These are phyloP conservation scores for Ptilonorhynchus violaceus DNA, from an alignment of 2,113 vertebrate genomes.

Conservation along the genomic window DNA sequence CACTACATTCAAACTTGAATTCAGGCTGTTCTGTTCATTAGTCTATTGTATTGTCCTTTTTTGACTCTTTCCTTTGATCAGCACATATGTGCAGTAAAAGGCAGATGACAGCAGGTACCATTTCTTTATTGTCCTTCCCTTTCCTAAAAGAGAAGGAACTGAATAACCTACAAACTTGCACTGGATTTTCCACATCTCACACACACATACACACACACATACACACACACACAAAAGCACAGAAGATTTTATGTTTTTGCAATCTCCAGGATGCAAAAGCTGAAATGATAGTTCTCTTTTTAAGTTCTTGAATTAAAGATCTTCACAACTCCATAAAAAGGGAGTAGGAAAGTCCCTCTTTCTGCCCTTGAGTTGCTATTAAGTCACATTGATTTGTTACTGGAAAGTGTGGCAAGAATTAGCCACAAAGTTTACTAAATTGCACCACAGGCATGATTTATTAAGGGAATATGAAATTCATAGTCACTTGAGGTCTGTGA, in stretches of 20 bases:
- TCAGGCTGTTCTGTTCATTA: background rate
- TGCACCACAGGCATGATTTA: background rate
- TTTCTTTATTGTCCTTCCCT: background rate
- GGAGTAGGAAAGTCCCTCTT: background rate
- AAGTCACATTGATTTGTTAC: background rate
- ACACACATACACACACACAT: background rate
- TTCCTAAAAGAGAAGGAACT: background rate
- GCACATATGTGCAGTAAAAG: background rate
- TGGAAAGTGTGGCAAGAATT: background rate
- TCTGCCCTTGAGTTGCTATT: background rate
- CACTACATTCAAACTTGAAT: background rate
- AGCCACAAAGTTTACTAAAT: background rate
- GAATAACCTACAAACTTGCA: background rate
- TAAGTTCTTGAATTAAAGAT: background rate
- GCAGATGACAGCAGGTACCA: background rate
- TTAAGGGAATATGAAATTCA: background rate
- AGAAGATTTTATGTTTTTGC: background rate
- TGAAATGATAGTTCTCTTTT: background rate
- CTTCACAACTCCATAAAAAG: background rate
- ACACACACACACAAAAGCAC: background rate
- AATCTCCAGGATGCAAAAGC: background rate
- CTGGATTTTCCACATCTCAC: background rate
- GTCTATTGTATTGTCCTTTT: background rate
- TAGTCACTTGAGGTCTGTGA: background rate
- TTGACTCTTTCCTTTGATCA: background rate